Base-by-base conservation (phyloP, 2,797 vertebrate genomes). In the Choloepus didactylus region DNA sequence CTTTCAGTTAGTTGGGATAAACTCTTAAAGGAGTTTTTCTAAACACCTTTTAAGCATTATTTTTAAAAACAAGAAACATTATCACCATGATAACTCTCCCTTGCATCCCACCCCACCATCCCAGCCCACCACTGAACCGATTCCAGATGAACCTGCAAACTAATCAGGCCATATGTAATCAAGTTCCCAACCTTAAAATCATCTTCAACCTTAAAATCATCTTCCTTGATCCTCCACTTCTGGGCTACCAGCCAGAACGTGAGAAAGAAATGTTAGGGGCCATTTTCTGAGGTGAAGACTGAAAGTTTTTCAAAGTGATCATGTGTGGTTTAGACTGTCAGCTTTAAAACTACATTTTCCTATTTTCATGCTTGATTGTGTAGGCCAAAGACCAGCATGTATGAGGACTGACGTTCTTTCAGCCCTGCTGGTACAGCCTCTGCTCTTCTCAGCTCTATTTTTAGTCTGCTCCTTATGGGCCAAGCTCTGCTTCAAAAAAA, bases 211-310 rank as follows among this genome's bases (percentile, higher is more conserved):
- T 80, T 72, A 95, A 56, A 86, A 76, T 92, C 66, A 73, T 95
- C 77, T 92, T 89, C 62, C 89, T 86, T 75, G 64, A 86, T 91
- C 23, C 49, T n/a, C 25, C 19, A 49, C 7, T 67, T 91, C 92
- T 86, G 82, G 95, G 93, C 87, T 67, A 23, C 77, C 70, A 54
- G 91, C 85, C 90, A 97, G 73, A 93, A 72, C 29, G 35, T 91
- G 70, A 83, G 72, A 35, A 76, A 88, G 93, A 87, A 85, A 92
- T n/a, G 49, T 29, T 90, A 92, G 56, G 77, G 95, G 92, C 86
- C 91, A 95, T 59, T 95, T 92, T 95, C 95, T 72, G 90, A 94
- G 73, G 90, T 87, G 59, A 92, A 92, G 25, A n/a, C 11, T 67
- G 31, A 49, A 60, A 72, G 69, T 19, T 91, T 94, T 86, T 88